Evolutionary conservation across 1,140 invertebrate genomes (phyloP).

Genomic region (Drosophila kepulauana): DNA sequence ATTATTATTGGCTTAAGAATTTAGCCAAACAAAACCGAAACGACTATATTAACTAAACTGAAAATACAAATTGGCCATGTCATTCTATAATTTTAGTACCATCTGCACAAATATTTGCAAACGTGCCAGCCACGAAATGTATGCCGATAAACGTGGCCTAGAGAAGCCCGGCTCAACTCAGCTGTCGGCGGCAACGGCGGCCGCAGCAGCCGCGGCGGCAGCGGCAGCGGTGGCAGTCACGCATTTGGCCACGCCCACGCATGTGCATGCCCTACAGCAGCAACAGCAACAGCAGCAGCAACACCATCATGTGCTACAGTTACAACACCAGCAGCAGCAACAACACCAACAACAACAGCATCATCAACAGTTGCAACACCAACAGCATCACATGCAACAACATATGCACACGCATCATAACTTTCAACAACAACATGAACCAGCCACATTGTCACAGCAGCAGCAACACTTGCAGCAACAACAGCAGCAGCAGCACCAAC

Average conservation of each 20-base stretch:
- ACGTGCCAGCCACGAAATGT: constrained; percentile 72
- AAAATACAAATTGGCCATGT: constrained; percentile 41
- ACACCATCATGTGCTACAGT: constrained; percentile 43
- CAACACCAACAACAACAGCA: constrained; percentile 71
- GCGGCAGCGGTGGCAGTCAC: constrained; percentile 62
- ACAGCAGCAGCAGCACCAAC: constrained; percentile 51
- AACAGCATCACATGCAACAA: constrained; percentile 76
- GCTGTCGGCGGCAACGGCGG: constrained; percentile 33
- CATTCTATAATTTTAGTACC: constrained; percentile 68
- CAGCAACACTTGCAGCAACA: constrained; percentile 58
- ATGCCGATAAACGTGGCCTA: constrained; percentile 77
- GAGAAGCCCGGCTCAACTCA: constrained; percentile 54
- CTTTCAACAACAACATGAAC: constrained; percentile 69
- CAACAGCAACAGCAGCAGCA: constrained; percentile 61
- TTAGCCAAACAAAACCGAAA: constrained; percentile 34
- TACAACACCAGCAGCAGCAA: constrained; percentile 64
- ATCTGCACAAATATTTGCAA: constrained; percentile 71
- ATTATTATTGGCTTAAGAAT: constrained; percentile 40
- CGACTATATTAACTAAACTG: constrained; percentile 35
- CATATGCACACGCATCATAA: constrained; percentile 79
- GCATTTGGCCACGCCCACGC: constrained; percentile 54
- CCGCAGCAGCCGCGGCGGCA: constrained; percentile 30
- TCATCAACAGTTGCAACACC: constrained; percentile 65
- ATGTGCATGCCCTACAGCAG: constrained; percentile 59
- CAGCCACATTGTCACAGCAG: constrained; percentile 66